Base-by-base conservation (phyloP, 2,113 vertebrate species). In the Zosterops borbonicus region DNA sequence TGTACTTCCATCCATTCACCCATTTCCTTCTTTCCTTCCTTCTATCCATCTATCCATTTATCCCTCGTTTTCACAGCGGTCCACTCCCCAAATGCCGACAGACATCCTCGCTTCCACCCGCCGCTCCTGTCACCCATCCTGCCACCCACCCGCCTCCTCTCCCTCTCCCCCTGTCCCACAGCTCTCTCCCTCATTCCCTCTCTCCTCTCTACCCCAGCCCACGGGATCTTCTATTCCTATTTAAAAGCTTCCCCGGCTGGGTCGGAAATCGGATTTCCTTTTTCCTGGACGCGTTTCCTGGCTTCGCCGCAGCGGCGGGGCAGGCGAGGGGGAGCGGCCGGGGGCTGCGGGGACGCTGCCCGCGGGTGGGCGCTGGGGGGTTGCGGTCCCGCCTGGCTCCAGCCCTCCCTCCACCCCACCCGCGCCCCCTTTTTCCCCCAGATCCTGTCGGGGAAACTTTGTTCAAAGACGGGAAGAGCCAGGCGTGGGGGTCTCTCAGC, bases 211-310 rank as follows among this genome's bases (percentile, higher is more conserved):
- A 70, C 87, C 87, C 78, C 68, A 56, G 88, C 35, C 62, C 28
- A 73, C 47, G 27, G 91, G 73, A 81, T 82, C 87, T 87, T 91
- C 96, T 95, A 79, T 84, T 95, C 97, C 94, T 97, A 97, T 97
- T 97, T 98, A 98, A 98, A 93, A 96, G 96, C 97, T 96, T 95
- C 90, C 94, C 76, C 78, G 71, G 94, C 96, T 98, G 97, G 96
- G 98, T 99, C 98, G 98, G 98, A 99, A 98, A 99, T 98, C 99
- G 99, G 99, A 99, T 99, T 99, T 99, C 99, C 99, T 99, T 98
- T 99, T 99, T 99, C 99, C 99, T 99, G 99, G 98, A 99, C 99
- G 99, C 99, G 98, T 99, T 99, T 99, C 99, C 99, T 99, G 99
- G 98, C 98, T 98, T 97, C 97, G 79, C 94, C 64, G 89, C 95